Conservation (phyloP, 2,113 vertebrate genomes). For the Copsychus sechellarum region DNA sequence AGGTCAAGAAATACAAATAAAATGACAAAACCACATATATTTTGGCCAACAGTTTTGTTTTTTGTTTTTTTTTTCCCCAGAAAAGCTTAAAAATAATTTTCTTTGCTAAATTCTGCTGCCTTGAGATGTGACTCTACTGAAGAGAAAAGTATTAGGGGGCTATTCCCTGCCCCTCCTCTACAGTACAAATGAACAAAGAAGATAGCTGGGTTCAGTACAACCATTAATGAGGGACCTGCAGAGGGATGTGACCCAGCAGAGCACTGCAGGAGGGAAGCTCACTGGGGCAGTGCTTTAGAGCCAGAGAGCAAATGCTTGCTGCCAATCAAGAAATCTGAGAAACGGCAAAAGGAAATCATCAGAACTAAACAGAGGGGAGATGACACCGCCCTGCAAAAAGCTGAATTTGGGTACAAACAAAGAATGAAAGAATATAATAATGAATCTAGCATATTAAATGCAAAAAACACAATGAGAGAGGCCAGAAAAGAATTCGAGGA, state of each 20-base stretch:
- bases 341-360: neutral
- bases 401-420: neutral
- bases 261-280: neutral
- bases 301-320: neutral
- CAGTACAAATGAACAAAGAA: neutral
- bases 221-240: neutral
- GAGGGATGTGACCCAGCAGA: neutral
- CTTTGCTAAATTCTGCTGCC: neutral
- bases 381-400: neutral
- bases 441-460: neutral
- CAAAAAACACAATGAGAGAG: neutral
- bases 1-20: neutral
- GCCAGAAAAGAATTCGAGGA: neutral
- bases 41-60: neutral
- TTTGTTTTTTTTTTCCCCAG: neutral
- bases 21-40: rapidly evolving
- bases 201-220: neutral
- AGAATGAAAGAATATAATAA: neutral
- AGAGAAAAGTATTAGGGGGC: neutral
- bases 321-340: neutral
- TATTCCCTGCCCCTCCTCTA: neutral
- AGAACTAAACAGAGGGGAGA: neutral
- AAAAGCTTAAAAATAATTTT: neutral
- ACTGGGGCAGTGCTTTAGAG: neutral
- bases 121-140: neutral